Evolutionary conservation across 2,797 vertebrate genomes (phyloP), one percentile per base, ranked within the genome.

Genomic region (Dallia pectoralis): DNA sequence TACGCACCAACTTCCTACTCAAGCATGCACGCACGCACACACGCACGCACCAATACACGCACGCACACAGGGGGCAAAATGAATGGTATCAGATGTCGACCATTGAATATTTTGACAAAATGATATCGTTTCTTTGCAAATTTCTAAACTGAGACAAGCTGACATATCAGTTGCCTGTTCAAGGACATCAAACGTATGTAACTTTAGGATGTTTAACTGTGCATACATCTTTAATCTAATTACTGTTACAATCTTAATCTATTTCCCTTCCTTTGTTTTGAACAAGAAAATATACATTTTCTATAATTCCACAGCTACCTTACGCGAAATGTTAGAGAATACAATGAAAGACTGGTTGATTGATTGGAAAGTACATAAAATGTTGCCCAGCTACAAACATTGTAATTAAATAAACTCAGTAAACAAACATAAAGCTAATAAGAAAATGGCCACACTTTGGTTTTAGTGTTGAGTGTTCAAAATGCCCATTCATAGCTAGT

Each of bases 271-370:
- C 27, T 4, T 62, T 30, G 25, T 49, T 47, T n/a, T 67, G 36
- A 32, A 33, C 2, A 32, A 64, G 19, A 22, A 12, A 22, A 65
- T 1, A 47, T 47, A 29, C 22, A 48, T 67, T 5, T 32, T 33
- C 30, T 48, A 27, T 29, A 67, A 25, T 30, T 48, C 27, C 49
- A 44, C 40, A 44, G 40, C 40, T 44, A 12, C 70, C 30, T 2
- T 5, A 53, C 8, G 6, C 65, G 56, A 69, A 47, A 79, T 4
- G 3, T 75, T 72, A n/a, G 25, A 78, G 56, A 68, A 67, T 67
- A 77, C 68, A 64, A 67, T 22, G 62, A 48, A 48, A 69, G 61
- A 6, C 36, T 70, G n/a, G 33, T 44, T 44, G 9, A 44, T 44
- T 44, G 40, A 72, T 29, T 36, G 47, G 11, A 4, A 70, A 74